phyloP scores from a whole-genome alignment of 2,797 vertebrate species.

The Syndactyla subalaris region DNA sequence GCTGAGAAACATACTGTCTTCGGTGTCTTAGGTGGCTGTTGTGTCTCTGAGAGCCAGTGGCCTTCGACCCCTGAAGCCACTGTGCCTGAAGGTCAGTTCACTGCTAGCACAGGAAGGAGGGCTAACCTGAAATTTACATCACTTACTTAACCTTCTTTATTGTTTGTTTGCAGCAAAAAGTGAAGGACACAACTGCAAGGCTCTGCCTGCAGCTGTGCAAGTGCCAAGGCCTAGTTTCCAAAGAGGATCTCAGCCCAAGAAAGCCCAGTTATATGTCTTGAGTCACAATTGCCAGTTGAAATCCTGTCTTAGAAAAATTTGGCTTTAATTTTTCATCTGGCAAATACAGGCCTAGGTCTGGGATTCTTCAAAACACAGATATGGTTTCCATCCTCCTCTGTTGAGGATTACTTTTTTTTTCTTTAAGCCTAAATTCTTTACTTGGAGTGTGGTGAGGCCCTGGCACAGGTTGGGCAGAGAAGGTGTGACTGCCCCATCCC shows the following conservation, averaged over 20 bases:
- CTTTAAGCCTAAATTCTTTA: not conserved
- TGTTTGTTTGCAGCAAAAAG: constrained; percentile 65
- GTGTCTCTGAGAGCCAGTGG: constrained; percentile 80
- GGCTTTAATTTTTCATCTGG: not conserved
- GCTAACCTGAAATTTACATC: constrained; percentile 55
- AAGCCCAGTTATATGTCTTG: not conserved
- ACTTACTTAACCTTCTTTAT: constrained; percentile 49
- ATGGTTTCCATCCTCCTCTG: not conserved
- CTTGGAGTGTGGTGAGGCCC: not conserved
- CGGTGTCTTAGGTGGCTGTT: constrained; percentile 82
- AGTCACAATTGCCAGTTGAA: constrained; percentile 25
- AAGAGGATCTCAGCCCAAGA: not conserved
- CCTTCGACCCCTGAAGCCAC: constrained; percentile 80
- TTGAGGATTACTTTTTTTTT: not conserved
- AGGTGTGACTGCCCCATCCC: not conserved
- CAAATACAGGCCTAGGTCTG: not conserved
- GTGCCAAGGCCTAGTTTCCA: constrained; percentile 30
- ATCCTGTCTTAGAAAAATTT: not conserved
- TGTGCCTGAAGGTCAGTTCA: constrained; percentile 84
- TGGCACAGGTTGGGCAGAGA: not conserved
- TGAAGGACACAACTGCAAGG: constrained; percentile 40
- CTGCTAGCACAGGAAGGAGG: constrained; percentile 77
- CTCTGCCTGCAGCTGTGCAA: constrained; percentile 41
- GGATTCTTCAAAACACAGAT: not conserved
- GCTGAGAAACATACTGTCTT: constrained; percentile 95